These are phyloP conservation scores for Cheilosia grossa DNA, from an alignment of 2,888 invertebrate species.

Conservation along the genomic window DNA sequence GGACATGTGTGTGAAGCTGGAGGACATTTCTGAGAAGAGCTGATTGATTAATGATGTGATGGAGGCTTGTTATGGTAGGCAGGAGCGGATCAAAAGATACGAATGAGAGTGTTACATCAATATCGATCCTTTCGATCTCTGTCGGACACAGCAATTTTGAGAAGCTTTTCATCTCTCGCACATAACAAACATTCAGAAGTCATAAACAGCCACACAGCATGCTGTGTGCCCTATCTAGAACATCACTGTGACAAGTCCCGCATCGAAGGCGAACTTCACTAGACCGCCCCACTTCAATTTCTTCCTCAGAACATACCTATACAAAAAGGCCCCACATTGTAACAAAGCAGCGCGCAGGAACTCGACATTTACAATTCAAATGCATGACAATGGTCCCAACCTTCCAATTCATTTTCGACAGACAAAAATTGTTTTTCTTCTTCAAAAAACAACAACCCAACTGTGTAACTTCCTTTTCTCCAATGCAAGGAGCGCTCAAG, in stretches of 20 bases:
- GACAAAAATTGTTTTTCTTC: slow-evolving; percentile 13
- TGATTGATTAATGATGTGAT: neutral
- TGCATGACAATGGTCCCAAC: neutral
- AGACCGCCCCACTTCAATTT: slow-evolving; percentile 3
- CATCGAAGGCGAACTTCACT: neutral
- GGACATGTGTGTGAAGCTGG: neutral
- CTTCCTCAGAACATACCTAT: slow-evolving; percentile 1
- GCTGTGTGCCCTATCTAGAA: too few species aligned
- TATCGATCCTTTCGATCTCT: too few species aligned
- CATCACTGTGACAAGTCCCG: neutral
- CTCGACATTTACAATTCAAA: slow-evolving; percentile 1
- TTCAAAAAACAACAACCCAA: slow-evolving; percentile 1
- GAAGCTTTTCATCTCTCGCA: too few species aligned
- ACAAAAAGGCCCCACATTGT: neutral
- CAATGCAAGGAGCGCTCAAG: neutral
- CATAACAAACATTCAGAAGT: too few species aligned
- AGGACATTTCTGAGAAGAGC: neutral
- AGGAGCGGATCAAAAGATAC: neutral
- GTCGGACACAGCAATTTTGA: too few species aligned
- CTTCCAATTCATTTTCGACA: neutral
- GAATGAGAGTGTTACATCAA: too few species aligned
- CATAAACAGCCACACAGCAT: too few species aligned
- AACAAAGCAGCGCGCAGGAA: neutral
- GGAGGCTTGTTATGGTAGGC: neutral
- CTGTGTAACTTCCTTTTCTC: neutral